Conservation (phyloP, 2,888 invertebrate species). For the Zootermopsis nevadensis region DNA sequence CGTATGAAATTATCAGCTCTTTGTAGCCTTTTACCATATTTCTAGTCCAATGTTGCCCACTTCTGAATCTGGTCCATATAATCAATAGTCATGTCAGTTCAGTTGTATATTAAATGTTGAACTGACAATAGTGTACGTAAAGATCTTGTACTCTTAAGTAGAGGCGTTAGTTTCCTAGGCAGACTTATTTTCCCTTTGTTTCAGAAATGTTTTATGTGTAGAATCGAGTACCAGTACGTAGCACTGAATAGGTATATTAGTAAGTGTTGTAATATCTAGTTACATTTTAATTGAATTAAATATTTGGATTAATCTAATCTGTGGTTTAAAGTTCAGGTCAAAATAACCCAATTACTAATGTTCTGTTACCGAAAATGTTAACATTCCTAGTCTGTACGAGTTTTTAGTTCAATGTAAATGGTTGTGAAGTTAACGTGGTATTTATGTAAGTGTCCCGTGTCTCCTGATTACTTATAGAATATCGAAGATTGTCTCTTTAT, state of each 20-base stretch:
- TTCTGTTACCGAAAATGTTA: too few relatives aligned
- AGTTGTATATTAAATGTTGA: neutral
- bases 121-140: neutral
- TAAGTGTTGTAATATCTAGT: too few relatives aligned
- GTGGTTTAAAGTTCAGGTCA: too few relatives aligned
- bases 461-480: too few relatives aligned
- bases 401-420: too few relatives aligned
- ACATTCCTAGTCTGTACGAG: too few relatives aligned
- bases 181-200: neutral
- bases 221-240: neutral
- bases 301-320: too few relatives aligned
- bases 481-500: too few relatives aligned
- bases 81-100: neutral
- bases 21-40: neutral
- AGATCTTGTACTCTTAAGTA: neutral
- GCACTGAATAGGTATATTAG: neutral
- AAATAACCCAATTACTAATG: too few relatives aligned
- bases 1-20: neutral
- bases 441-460: too few relatives aligned
- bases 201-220: neutral
- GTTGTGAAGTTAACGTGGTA: too few relatives aligned
- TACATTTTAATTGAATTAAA: too few relatives aligned
- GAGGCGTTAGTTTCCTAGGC: neutral
- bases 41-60: neutral
- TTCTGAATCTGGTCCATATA: conserved; percentile 13